Conservation (phyloP, 2,888 invertebrate species). For the Orchestes rusci region DNA sequence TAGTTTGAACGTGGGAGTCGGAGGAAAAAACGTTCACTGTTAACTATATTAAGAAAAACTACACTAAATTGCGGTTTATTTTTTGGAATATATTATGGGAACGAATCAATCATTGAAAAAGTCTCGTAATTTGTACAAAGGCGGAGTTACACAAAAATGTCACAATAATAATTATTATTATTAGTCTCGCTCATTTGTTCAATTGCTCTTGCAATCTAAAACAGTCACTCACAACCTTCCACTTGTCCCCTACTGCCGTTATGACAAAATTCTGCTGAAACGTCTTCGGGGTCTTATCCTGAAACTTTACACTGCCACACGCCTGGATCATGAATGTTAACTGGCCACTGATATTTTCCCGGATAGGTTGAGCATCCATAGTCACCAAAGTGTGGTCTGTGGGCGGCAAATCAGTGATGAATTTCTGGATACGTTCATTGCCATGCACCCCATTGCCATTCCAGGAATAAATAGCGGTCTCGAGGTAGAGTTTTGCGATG, state of each 20-base stretch:
- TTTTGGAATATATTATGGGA: no score
- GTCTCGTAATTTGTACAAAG: no score
- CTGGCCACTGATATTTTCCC: constrained; percentile 57
- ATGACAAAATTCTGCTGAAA: constrained; percentile 84
- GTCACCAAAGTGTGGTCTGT: constrained; percentile 71
- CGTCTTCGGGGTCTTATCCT: constrained; percentile 52
- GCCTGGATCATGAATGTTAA: constrained; percentile 77
- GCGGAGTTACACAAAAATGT: no score
- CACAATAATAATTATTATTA: no score
- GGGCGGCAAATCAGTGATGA: constrained; percentile 73
- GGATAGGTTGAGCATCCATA: constrained; percentile 81
- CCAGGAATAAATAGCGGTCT: constrained; percentile 81
- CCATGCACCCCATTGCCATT: constrained; percentile 84
- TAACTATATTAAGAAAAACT: no score
- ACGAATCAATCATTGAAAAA: no score
- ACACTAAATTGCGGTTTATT: no score
- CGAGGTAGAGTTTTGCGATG: constrained; percentile 75
- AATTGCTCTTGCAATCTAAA: constrained; percentile 68
- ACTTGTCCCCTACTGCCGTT: constrained; percentile 81
- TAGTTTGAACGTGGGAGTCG: no score
- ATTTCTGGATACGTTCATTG: constrained; percentile 76
- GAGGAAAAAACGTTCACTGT: no score
- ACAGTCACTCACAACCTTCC: constrained; percentile 89
- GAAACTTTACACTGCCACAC: constrained; percentile 74
- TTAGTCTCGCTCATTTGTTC: constrained; percentile 24